These are phyloP conservation scores for Tetragonisca angustula DNA, from an alignment of 2,888 invertebrate genomes.

Conservation along the genomic window DNA sequence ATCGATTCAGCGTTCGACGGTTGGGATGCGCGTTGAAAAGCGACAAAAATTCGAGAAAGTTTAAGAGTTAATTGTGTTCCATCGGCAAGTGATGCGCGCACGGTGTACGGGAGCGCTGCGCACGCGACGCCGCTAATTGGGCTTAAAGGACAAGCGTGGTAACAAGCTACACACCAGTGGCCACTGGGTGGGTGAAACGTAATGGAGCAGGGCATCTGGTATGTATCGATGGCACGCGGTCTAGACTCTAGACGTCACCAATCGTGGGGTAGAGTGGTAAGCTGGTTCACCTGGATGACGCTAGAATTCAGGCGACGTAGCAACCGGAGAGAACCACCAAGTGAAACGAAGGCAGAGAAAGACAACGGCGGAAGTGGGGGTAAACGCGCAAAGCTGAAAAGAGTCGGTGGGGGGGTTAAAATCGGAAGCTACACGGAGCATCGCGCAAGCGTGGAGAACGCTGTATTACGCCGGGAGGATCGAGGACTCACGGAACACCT, in stretches of 20 bases:
- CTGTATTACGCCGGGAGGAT: constrained; percentile 68
- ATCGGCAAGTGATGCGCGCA: neutral
- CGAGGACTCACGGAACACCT: constrained; percentile 71
- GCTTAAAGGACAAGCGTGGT: constrained; percentile 53
- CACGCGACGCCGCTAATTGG: constrained; percentile 55
- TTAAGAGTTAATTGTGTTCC: constrained; percentile 27
- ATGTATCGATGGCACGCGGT: constrained; percentile 54
- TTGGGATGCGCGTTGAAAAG: constrained; percentile 6
- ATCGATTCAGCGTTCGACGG: neutral
- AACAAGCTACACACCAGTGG: constrained; percentile 33
- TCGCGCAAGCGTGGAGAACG: constrained; percentile 69
- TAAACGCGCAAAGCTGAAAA: constrained; percentile 18
- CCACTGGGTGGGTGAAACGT: neutral
- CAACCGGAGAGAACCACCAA: constrained; percentile 26
- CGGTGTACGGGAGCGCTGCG: constrained; percentile 24
- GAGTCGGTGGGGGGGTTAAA: constrained; percentile 20
- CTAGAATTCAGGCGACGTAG: constrained; percentile 35
- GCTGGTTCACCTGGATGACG: constrained; percentile 41
- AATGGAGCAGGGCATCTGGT: constrained; percentile 25
- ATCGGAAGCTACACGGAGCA: constrained; percentile 60
- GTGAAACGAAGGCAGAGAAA: constrained; percentile 26
- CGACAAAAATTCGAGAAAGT: neutral
- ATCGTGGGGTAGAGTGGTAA: constrained; percentile 32
- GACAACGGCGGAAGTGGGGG: constrained; percentile 29
- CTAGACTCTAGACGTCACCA: constrained; percentile 48